Percentiles rank a stretch among this genome's conserved stretches.
These are phyloP conservation scores for Phylloscopus trochilus DNA, from an alignment of 2,113 vertebrate species.

Conservation along the genomic window DNA sequence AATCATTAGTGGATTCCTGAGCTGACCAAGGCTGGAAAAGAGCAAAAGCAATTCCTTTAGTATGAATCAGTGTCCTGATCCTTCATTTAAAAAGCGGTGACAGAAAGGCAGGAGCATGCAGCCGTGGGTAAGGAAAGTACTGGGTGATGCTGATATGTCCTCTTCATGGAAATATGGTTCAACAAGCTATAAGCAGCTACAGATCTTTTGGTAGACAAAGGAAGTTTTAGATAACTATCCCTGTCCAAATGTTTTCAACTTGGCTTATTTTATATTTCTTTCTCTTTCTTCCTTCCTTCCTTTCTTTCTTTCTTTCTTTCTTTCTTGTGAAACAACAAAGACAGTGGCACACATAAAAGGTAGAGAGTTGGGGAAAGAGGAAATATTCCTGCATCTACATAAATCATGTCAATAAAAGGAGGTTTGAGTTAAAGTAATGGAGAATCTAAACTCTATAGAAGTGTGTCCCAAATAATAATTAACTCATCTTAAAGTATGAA, in stretches of 20 bases:
- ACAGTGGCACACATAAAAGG: not conserved
- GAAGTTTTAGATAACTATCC: not conserved
- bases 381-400: not conserved
- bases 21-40: not conserved
- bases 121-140: not conserved
- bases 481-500: not conserved
- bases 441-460: constrained; percentile 20
- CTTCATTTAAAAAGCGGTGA: not conserved
- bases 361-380: not conserved
- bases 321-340: not conserved
- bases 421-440: constrained; percentile 22
- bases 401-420: not conserved
- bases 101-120: not conserved
- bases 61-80: not conserved
- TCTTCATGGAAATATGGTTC: not conserved
- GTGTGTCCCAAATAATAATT: not conserved
- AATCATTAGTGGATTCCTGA: no score
- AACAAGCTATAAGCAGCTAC: not conserved
- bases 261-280: not conserved
- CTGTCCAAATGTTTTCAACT: not conserved
- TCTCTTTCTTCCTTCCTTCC: not conserved
- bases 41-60: not conserved
- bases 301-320: no score
- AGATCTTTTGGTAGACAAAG: not conserved
- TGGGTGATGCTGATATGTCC: not conserved